Evolutionary conservation across 2,888 invertebrate species (phyloP), one percentile per base, ranked within the genome.

Genomic region (Chrysodeixis includens): DNA sequence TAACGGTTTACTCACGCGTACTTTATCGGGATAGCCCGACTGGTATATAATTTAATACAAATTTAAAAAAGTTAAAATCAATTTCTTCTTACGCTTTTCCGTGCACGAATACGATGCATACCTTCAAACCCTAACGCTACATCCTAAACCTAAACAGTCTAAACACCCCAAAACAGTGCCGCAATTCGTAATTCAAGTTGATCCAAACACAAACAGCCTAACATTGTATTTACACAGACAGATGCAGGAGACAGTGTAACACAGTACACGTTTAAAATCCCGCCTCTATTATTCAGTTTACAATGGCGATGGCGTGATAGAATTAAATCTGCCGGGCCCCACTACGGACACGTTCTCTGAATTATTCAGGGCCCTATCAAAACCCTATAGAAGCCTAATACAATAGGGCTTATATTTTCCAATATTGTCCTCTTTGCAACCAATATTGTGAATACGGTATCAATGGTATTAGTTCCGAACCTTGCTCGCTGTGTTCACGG

Each of bases 221-320:
- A n/a, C 14, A 40, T 5, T n/a, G 5, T 6, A 40, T 40, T n/a
- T 14, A 14, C 40, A 14, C 12, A 40, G 40, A 40, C 40, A n/a
- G 40, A 6, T 40, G n/a, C 14, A 46, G 18, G 16, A 9, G 44
- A 16, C 18, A 46, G 8, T 18, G 10, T 49, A 20, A 49, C 40
- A n/a, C 40, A 40, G 40, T 40, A 40, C 40, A 40, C 40, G n/a
- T 40, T 40, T 40, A 40, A 40, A 40, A 40, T 40, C 40, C n/a
- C 40, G 40, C n/a, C n/a, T 40, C 40, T 40, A 40, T 40, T 40
- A 14, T n/a, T 14, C 6, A n/a, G n/a, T n/a, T n/a, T 14, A n/a
- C 40, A 40, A 40, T 40, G 14, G 14, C 40, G 14, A 40, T 40
- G n/a, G 14, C 40, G 3, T 40, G 40, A 18, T 46, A 46, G 46